These are phyloP conservation scores for Caiman crocodilus DNA, from an alignment of 2,797 vertebrate genomes.

Conservation along the genomic window DNA sequence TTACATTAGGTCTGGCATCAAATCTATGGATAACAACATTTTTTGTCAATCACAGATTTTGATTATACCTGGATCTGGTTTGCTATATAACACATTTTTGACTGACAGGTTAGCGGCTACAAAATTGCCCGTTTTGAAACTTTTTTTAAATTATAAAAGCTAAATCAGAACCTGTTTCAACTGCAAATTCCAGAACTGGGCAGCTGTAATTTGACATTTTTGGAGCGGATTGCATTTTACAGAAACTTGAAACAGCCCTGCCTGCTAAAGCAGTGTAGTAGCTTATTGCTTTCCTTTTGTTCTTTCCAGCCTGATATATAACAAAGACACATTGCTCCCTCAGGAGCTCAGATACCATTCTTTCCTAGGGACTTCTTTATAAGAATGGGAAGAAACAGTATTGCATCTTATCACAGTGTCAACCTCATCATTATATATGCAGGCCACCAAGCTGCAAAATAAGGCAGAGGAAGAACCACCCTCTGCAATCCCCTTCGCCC, in stretches of 20 bases:
- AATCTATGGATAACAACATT: conserved; percentile 43
- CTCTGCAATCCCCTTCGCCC: too few relatives aligned
- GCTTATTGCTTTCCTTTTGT: not conserved
- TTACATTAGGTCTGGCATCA: conserved; percentile 45
- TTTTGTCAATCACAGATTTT: conserved; percentile 55
- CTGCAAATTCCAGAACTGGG: not conserved
- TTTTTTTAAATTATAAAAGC: conserved; percentile 5
- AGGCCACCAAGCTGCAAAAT: not conserved
- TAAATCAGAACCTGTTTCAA: conserved; percentile 14
- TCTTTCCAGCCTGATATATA: not conserved
- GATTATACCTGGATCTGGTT: conserved; percentile 24
- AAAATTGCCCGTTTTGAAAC: conserved; percentile 17
- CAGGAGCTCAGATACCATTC: not conserved
- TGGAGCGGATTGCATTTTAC: not conserved
- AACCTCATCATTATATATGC: not conserved
- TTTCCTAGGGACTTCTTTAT: not conserved
- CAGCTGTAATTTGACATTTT: not conserved
- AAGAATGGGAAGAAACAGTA: not conserved
- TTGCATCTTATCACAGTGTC: not conserved
- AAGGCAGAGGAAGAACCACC: not conserved
- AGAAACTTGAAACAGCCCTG: not conserved
- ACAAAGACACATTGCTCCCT: not conserved
- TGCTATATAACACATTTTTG: conserved; percentile 6
- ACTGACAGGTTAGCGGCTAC: conserved; percentile 14
- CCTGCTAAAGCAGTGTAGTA: not conserved